A percentile compares a stretch with the other conserved stretches of the same genome.
These are phyloP conservation scores for Hylyphantes graminicola DNA, from an alignment of 1,140 invertebrate species.

Conservation along the genomic window DNA sequence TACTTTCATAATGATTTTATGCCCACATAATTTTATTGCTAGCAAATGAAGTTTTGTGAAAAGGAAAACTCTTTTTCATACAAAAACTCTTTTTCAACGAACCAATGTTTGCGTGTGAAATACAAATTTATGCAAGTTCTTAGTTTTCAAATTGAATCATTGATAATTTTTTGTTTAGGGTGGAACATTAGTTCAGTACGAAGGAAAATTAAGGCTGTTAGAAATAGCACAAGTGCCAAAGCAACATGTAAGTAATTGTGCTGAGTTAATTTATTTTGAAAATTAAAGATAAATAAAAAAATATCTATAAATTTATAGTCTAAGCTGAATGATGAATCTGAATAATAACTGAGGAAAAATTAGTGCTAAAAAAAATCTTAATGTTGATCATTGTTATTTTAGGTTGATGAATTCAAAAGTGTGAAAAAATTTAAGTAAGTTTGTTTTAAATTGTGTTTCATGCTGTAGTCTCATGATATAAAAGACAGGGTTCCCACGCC, in stretches of 20 bases:
- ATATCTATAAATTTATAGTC: no score
- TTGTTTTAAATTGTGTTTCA: background rate
- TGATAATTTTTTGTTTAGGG: constrained; percentile 96
- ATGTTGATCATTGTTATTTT: constrained; percentile 32
- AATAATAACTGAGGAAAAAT: background rate
- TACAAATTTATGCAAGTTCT: no score
- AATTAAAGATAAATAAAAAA: background rate
- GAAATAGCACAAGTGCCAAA: constrained; percentile 99
- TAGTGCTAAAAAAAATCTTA: background rate
- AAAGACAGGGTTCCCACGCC: no score
- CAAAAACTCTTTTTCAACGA: no score
- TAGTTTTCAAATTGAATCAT: background rate
- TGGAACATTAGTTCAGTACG: constrained; percentile 97
- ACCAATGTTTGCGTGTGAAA: no score
- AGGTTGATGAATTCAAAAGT: constrained; percentile 96
- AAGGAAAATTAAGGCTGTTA: constrained; percentile 92
- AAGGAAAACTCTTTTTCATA: background rate
- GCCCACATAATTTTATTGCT: no score
- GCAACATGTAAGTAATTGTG: constrained; percentile 77
- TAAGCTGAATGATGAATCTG: no score
- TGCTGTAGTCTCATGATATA: no score
- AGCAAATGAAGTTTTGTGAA: no score
- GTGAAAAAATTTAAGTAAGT: constrained; percentile 92
- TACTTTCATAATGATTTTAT: no score
- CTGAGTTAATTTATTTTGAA: background rate